Evolutionary conservation across 2,113 vertebrate species (phyloP).

Genomic region (Geococcyx californianus): DNA sequence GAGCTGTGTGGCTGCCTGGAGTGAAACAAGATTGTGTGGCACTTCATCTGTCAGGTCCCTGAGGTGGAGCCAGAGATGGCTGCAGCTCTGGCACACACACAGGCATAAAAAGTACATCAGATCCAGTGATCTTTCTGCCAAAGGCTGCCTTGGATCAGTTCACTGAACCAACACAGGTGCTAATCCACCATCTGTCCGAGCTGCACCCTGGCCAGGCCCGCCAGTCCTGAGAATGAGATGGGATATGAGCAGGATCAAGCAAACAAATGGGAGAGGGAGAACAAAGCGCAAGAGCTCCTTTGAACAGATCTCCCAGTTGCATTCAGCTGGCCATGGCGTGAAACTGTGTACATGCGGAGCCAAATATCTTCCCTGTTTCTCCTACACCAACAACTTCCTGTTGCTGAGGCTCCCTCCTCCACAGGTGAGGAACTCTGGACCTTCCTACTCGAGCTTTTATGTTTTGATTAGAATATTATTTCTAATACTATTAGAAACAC

Average conservation of each 20-base stretch:
- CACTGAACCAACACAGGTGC: neutral
- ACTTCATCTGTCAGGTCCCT: neutral
- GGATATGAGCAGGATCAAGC: neutral
- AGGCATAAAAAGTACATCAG: neutral
- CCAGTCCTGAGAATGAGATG: neutral
- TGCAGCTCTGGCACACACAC: neutral
- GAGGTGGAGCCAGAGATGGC: neutral
- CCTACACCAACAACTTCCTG: accelerated
- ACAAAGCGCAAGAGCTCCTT: neutral
- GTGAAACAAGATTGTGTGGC: neutral
- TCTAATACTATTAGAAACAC: neutral
- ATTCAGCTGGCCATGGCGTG: neutral
- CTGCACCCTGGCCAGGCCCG: neutral
- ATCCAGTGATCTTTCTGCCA: neutral
- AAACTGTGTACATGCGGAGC: neutral
- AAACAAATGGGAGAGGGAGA: neutral
- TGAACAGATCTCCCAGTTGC: neutral
- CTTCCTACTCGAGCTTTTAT: neutral
- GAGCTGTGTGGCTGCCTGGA: neutral
- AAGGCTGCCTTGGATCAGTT: neutral
- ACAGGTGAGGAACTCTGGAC: neutral
- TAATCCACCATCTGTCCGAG: constrained; percentile 5
- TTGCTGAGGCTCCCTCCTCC: too few species aligned
- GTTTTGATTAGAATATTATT: neutral
- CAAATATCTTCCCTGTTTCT: neutral